phyloP scores from a whole-genome alignment of 2,797 vertebrate species.

The Amphiprion clarkii region DNA sequence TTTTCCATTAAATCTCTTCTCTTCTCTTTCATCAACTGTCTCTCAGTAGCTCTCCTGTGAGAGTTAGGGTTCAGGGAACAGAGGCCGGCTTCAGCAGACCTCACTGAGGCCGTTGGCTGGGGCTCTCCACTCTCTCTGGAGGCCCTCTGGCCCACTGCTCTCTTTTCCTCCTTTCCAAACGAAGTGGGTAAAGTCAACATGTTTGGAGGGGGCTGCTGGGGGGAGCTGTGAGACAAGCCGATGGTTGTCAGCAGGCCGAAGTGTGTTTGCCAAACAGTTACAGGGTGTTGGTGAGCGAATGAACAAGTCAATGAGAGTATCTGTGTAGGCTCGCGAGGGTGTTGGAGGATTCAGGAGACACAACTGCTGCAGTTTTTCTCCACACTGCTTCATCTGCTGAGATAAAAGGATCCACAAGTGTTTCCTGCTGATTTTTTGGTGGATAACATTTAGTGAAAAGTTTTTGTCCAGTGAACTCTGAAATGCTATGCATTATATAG shows the following conservation, averaged over 20 bases:
- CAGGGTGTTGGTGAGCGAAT: conserved; percentile 45
- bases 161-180: conserved; percentile 55
- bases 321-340: conserved; percentile 21
- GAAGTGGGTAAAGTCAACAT: conserved; percentile 76
- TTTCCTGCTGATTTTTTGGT: conserved; percentile 17
- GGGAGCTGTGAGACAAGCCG: conserved; percentile 58
- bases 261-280: conserved; percentile 46
- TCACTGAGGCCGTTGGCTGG: conserved; percentile 53
- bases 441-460: neutral
- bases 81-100: conserved; percentile 57
- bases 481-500: neutral
- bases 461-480: conserved; percentile 3
- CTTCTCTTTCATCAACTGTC: conserved; percentile 30
- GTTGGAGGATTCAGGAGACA: conserved; percentile 27
- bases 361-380: neutral
- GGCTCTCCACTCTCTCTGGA: conserved; percentile 25
- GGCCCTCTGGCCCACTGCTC: conserved; percentile 60
- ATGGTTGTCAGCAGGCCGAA: conserved; percentile 59
- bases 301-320: conserved; percentile 42
- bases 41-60: conserved; percentile 21
- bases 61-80: conserved; percentile 53
- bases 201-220: conserved; percentile 13
- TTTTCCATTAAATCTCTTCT: conserved; percentile 35
- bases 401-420: conserved; percentile 25
- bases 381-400: conserved; percentile 10